Conservation (phyloP, 2,113 vertebrate species). For the Indri indri region DNA sequence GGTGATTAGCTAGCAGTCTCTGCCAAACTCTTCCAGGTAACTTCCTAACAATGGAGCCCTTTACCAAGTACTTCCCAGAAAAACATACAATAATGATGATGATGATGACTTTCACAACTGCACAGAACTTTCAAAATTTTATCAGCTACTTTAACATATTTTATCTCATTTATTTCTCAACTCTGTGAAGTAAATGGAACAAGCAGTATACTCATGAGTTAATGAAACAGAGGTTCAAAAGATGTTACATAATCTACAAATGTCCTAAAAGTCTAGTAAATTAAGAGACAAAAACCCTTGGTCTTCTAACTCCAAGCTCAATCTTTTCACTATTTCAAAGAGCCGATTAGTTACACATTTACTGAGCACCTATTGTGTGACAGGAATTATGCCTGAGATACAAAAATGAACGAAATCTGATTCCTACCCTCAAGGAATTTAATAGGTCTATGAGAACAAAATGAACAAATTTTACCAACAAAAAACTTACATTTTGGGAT, state of each 20-base stretch:
- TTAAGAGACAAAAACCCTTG: not conserved
- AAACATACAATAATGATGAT: not conserved
- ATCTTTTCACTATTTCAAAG: slow-evolving; percentile 7
- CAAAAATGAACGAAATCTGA: not conserved
- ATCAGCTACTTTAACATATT: not conserved
- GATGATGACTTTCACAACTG: slow-evolving; percentile 22
- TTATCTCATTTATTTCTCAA: slow-evolving; percentile 42
- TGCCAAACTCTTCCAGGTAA: not conserved
- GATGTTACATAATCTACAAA: not conserved
- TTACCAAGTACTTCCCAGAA: slow-evolving; percentile 20
- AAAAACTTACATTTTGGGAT: not conserved
- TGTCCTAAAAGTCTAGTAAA: not conserved
- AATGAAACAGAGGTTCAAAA: slow-evolving; percentile 28
- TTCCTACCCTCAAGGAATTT: not conserved
- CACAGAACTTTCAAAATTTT: not conserved
- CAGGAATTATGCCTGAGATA: not conserved
- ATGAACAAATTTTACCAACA: not conserved
- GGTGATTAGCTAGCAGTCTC: not conserved
- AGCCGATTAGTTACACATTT: not conserved
- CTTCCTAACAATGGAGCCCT: not conserved
- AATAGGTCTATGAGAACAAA: not conserved
- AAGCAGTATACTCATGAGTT: not conserved
- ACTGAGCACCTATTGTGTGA: not conserved
- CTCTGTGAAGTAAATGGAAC: slow-evolving; percentile 37
- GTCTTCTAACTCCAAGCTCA: not conserved